Evolutionary conservation across 2,888 invertebrate genomes (phyloP), one percentile per base, ranked within the genome.

Genomic region (Phania funesta): DNA sequence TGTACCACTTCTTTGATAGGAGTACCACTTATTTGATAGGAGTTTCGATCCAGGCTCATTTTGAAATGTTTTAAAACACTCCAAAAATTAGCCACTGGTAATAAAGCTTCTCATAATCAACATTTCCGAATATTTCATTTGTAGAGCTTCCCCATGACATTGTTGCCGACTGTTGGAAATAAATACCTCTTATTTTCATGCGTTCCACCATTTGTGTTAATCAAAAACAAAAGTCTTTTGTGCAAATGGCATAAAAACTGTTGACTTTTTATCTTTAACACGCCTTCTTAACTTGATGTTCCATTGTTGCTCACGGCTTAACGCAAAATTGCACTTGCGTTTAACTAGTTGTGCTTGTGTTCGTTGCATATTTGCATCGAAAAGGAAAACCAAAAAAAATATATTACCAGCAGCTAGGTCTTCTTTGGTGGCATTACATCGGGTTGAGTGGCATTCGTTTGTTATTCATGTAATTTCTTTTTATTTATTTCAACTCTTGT

Each of bases 161-260:
- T 4, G 18, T 11, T 26, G 29, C 3, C 16, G 7, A 16, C 8
- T 16, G 8, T 16, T 26, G 1, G 2, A 0, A 5, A 16, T 1
- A 29, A 22, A 35, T 48, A 3, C 11, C 5, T 32, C 32, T 32
- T 32, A 8, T 9, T 38, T 38, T 38, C 9, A 11, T 13, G 9
- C 35, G n/a, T n/a, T 38, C 5, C 4, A 13, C 18, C n/a, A n/a
- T n/a, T 1, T 20, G 29, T 20, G 29, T 18, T 29, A 70, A 48
- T 62, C 56, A 80, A 64, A 68, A 81, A 76, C 71, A 79, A 84
- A 84, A 74, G 76, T 70, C 56, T 74, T 83, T 81, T 83, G 79
- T 83, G 81, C 70, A 84, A 83, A 79, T 81, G 75, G 38, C 44
- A 50, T 76, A 44, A 60, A 54, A 74, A 68, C 71, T 80, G 80